phyloP scores from a whole-genome alignment of 2,113 vertebrate species.

The Otocyon megalotis region DNA sequence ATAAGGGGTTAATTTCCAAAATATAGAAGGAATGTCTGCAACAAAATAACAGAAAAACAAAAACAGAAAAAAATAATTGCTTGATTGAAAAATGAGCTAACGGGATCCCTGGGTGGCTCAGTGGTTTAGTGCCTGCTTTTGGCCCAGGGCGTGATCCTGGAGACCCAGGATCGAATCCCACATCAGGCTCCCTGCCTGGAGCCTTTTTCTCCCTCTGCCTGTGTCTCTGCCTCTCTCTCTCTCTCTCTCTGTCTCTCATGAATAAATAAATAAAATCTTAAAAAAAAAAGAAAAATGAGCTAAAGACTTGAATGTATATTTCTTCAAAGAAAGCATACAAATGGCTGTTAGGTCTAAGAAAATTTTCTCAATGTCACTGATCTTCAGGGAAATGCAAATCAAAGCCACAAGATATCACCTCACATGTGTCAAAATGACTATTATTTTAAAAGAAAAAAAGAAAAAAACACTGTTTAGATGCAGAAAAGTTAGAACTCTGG shows the following conservation, averaged over 20 bases:
- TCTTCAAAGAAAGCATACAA: background rate
- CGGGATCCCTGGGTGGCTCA: background rate
- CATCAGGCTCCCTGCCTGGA: no score
- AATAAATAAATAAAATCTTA: no score
- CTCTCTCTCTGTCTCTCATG: no score
- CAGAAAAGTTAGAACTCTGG: background rate
- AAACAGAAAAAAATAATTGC: background rate
- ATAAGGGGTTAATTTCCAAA: background rate
- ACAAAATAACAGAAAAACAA: background rate
- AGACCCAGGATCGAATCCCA: no score
- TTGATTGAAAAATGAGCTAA: background rate
- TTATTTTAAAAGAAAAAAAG: background rate
- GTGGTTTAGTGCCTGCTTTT: no score
- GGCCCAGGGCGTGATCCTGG: no score
- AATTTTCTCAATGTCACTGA: background rate
- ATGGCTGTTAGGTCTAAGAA: background rate
- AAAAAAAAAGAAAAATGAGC: background rate
- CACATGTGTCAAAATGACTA: background rate
- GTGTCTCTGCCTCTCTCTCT: no score
- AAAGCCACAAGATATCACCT: background rate
- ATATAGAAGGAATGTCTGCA: background rate
- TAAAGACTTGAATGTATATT: background rate
- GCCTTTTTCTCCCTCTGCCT: no score
- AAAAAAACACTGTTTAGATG: background rate
- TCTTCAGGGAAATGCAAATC: background rate